Percentiles rank a stretch among this genome's conserved stretches.
These are phyloP conservation scores for Tragopan temminckii DNA, from an alignment of 2,797 vertebrate genomes.

Conservation along the genomic window DNA sequence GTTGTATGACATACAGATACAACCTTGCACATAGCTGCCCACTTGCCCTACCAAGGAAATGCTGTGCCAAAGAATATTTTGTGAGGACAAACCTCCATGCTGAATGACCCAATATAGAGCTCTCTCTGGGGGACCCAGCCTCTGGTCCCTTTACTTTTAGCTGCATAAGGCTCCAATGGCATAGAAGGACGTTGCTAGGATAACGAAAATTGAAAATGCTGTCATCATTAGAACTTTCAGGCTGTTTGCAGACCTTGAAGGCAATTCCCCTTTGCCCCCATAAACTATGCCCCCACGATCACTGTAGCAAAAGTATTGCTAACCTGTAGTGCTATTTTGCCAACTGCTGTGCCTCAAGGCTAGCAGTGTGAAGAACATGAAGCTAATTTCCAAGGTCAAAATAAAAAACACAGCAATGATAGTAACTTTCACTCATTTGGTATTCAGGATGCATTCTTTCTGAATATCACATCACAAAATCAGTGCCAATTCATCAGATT, in stretches of 20 bases:
- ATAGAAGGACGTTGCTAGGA: slow-evolving; percentile 47
- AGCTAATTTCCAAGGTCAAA: slow-evolving; percentile 51
- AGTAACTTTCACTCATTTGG: slow-evolving; percentile 32
- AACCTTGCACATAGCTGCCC: background rate
- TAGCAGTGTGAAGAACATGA: background rate
- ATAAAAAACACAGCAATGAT: background rate
- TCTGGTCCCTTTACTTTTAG: background rate
- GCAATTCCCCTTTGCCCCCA: background rate
- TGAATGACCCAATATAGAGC: background rate
- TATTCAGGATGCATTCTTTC: slow-evolving; percentile 21
- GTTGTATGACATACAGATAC: background rate
- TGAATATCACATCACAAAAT: slow-evolving; percentile 55
- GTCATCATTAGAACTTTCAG: slow-evolving; percentile 19
- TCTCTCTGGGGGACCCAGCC: background rate
- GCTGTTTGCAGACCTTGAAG: slow-evolving; percentile 28
- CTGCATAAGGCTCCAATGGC: background rate
- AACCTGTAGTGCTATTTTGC: background rate
- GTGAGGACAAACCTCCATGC: background rate
- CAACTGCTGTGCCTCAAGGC: slow-evolving; percentile 6
- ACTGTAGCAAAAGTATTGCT: background rate
- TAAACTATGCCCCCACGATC: background rate
- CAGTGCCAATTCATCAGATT: slow-evolving; percentile 59
- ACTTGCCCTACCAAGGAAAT: background rate
- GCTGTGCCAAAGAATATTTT: background rate
- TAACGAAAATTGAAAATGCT: background rate